Evolutionary conservation across 2,113 vertebrate species (phyloP).

Genomic region (Orientallactaga bullata): DNA sequence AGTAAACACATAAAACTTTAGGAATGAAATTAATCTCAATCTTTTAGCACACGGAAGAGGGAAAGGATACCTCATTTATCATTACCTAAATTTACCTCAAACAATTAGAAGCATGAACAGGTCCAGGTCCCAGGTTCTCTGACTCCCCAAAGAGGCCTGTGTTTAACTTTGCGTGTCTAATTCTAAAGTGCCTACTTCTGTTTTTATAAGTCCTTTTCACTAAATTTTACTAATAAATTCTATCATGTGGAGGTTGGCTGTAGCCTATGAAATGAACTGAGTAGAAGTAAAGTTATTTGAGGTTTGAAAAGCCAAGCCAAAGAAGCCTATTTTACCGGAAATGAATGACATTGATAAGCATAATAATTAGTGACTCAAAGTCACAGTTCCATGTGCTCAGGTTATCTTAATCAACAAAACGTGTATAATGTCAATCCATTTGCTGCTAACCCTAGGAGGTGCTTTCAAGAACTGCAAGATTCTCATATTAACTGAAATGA

Average conservation of each 20-base stretch:
- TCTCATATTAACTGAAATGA: conserved; percentile 73
- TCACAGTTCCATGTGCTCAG: conserved; percentile 45
- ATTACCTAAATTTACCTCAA: neutral
- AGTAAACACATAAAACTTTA: neutral
- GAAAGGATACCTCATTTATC: neutral
- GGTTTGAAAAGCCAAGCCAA: conserved; percentile 41
- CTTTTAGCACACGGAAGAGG: neutral
- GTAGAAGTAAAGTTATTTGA: conserved; percentile 29
- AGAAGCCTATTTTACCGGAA: conserved; percentile 29
- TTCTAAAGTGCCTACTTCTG: neutral
- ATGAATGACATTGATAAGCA: conserved; percentile 29
- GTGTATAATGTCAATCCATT: conserved; percentile 52
- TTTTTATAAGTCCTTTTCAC: neutral
- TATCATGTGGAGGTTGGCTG: neutral
- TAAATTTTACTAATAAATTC: conserved; percentile 23
- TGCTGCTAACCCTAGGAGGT: conserved; percentile 36
- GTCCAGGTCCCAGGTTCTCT: rapidly evolving
- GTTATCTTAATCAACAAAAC: conserved; percentile 52
- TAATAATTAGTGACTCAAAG: conserved; percentile 18
- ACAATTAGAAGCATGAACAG: neutral
- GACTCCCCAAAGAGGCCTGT: rapidly evolving
- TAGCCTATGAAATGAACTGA: neutral
- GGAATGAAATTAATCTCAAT: neutral
- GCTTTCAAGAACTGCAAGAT: conserved; percentile 55
- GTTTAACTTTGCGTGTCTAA: neutral